Percentiles rank a stretch among this genome's conserved stretches.
phyloP scores from a whole-genome alignment of 2,113 vertebrate genomes.

The Trogon melanurus region DNA sequence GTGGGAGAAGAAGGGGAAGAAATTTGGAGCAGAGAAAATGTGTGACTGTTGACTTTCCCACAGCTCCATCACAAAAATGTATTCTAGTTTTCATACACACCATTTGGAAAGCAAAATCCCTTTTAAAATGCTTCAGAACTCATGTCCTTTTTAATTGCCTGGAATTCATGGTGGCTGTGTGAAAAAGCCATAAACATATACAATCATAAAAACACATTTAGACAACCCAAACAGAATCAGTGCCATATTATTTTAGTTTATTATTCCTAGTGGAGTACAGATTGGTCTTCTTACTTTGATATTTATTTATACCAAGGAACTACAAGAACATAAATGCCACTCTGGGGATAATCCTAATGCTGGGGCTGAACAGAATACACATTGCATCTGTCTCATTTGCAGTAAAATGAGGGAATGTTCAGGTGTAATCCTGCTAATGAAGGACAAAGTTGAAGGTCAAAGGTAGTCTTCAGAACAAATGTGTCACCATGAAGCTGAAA shows the following conservation, averaged over 20 bases:
- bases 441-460: conserved; percentile 80
- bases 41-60: conserved; percentile 24
- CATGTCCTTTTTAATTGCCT: conserved; percentile 77
- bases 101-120: conserved; percentile 66
- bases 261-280: conserved; percentile 77
- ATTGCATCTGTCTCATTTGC: conserved; percentile 74
- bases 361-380: conserved; percentile 49
- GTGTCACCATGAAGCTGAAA: not conserved
- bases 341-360: conserved; percentile 77
- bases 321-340: conserved; percentile 77
- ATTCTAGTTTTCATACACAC: conserved; percentile 43
- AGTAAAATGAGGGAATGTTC: conserved; percentile 68
- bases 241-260: conserved; percentile 83
- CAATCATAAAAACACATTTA: conserved; percentile 81
- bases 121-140: conserved; percentile 71
- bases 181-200: conserved; percentile 78
- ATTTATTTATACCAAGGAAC: conserved; percentile 82
- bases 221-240: conserved; percentile 80
- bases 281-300: conserved; percentile 76
- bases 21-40: conserved; percentile 13
- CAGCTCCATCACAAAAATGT: conserved; percentile 37
- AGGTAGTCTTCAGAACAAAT: conserved; percentile 48
- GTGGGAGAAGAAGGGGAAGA: not conserved
- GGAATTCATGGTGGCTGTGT: conserved; percentile 77
- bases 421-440: conserved; percentile 61